Percentiles rank a stretch among this genome's conserved stretches.
phyloP scores from a whole-genome alignment of 2,797 vertebrate genomes.

The Leuciscus waleckii region DNA sequence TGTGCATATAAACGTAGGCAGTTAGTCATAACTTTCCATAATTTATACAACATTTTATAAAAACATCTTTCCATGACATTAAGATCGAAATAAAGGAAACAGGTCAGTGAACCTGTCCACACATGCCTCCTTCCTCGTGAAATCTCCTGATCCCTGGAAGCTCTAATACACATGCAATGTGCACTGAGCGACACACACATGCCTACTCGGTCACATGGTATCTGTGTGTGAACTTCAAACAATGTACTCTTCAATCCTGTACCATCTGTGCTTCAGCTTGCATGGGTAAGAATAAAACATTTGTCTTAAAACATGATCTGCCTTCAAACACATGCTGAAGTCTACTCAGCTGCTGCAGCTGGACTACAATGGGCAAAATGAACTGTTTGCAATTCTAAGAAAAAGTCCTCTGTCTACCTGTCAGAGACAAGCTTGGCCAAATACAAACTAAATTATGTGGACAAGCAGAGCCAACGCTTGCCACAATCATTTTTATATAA shows the following conservation, averaged over 20 bases:
- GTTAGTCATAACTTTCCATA: background rate
- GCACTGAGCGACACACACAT: slow-evolving; percentile 3
- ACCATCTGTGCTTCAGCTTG: slow-evolving; percentile 12
- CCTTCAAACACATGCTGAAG: slow-evolving; percentile 16
- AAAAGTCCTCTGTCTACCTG: slow-evolving; percentile 1
- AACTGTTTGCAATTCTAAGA: background rate
- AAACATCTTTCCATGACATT: background rate
- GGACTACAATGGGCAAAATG: background rate
- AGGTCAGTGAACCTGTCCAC: slow-evolving; percentile 9
- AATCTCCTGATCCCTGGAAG: background rate
- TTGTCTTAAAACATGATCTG: slow-evolving; percentile 19
- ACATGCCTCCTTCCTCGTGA: background rate
- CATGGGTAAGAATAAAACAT: background rate
- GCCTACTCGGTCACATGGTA: background rate
- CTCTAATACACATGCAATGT: background rate
- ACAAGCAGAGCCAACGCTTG: background rate
- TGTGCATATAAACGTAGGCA: too few species aligned
- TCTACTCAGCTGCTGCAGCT: background rate
- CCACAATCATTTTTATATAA: background rate
- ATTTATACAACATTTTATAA: background rate
- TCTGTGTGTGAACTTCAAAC: slow-evolving; percentile 21
- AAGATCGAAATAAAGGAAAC: background rate
- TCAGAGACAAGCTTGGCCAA: background rate
- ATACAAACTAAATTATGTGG: background rate
- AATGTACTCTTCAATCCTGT: background rate